Base-by-base conservation (phyloP, 2,113 vertebrate genomes). In the Tetraodon nigroviridis region DNA sequence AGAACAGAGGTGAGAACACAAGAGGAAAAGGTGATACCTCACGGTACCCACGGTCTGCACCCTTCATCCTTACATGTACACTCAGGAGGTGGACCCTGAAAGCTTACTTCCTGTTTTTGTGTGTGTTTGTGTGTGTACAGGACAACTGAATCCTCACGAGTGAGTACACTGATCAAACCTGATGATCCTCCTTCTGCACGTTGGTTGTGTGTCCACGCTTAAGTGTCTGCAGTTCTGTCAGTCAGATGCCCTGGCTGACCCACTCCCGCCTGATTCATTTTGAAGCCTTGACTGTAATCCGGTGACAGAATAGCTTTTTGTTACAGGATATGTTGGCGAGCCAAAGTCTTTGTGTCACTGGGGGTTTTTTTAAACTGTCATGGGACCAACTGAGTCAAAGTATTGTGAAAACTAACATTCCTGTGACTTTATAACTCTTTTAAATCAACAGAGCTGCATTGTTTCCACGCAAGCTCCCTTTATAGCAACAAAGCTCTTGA, bases 1-100 rank as follows among this genome's bases (percentile, higher is more conserved):
- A 91, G 65, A 91, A 85, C 82, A 91, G 92, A 94, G 94, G 97
- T 95, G 69, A 87, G 51, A 27, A 51, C 37, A n/a, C 40, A 46
- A 20, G 14, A 14, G 18, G 13, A 41, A 52, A 45, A 27, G 7
- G 4, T 37, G 29, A 6, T 32, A 29, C 16, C 4, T 17, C 7
- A 12, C 20, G 21, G 44, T 54, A 52, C 20, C 7, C 32, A 37
- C 32, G 7, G 32, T 37, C 32, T 12, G 32, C 6, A 37, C 12
- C 32, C 11, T 11, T 37, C 1, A 37, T 37, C 12, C 10, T 37
- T 37, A 37, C 32, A 37, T 37, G 11, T 37, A 37, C 32, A 12
- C 4, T 11, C 18, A 24, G 5, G 1, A 20, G 10, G 16, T 8
- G 8, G 21, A 20, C 20, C 45, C 41, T 69, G 55, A 21, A 41